phyloP scores from a whole-genome alignment of 2,797 vertebrate species.

The Alca torda region DNA sequence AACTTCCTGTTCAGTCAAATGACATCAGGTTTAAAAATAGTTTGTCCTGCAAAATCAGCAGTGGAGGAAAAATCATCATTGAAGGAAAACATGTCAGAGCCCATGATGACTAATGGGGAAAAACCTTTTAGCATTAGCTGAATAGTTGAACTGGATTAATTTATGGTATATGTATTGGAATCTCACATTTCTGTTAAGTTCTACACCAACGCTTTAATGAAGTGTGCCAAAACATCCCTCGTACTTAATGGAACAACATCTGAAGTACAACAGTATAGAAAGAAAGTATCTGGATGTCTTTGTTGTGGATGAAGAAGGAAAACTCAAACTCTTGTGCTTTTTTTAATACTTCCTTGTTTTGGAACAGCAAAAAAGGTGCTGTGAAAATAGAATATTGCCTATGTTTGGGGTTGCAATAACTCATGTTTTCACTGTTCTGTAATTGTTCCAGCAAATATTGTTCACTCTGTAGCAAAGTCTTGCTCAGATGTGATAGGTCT shows the following conservation, averaged over 20 bases:
- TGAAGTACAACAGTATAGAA: background rate
- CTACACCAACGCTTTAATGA: accelerated
- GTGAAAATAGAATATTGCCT: background rate
- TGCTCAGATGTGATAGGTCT: background rate
- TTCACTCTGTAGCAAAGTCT: background rate
- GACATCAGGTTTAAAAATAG: background rate
- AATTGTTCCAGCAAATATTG: background rate
- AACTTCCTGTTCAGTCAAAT: background rate
- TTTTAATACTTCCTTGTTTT: background rate
- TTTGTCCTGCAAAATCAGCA: background rate
- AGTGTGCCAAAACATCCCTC: background rate
- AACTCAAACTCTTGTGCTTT: background rate
- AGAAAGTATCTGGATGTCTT: background rate
- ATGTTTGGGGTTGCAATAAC: background rate
- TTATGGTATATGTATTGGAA: background rate
- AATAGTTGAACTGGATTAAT: background rate
- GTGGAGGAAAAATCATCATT: background rate
- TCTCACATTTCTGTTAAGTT: background rate
- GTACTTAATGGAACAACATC: background rate
- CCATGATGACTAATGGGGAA: background rate
- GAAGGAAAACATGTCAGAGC: background rate
- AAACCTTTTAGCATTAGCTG: background rate
- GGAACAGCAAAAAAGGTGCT: background rate
- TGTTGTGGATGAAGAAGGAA: background rate
- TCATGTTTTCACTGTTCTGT: background rate